Evolutionary conservation across 2,888 invertebrate species (phyloP).

Genomic region (Cetonia aurata): DNA sequence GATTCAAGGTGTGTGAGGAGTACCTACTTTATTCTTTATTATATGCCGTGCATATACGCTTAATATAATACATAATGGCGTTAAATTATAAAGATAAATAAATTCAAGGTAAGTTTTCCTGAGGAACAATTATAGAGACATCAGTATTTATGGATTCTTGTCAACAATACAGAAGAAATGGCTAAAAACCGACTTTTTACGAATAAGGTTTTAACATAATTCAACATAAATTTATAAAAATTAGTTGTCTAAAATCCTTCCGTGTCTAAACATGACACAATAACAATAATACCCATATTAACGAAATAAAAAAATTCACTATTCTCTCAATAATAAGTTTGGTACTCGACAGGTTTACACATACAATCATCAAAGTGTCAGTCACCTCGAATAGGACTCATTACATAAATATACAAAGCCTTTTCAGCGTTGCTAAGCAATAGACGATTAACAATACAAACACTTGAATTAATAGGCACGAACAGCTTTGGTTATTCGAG

Average conservation of each 20-base stretch:
- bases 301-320: no score
- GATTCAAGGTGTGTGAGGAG: not conserved
- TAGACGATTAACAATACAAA: not conserved
- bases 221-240: no score
- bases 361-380: slow-evolving; percentile 17
- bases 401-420: not conserved
- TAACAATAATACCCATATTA: no score
- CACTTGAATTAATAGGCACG: not conserved
- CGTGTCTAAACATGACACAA: no score
- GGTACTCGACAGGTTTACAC: not conserved
- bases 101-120: slow-evolving; percentile 16
- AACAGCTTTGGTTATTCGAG: not conserved
- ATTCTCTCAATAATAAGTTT: not conserved
- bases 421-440: slow-evolving; percentile 9
- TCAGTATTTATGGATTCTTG: no score
- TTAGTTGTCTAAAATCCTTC: no score
- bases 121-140: not conserved
- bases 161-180: no score
- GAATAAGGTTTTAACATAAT: no score
- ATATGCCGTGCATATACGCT: not conserved
- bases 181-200: no score
- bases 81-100: slow-evolving; percentile 11
- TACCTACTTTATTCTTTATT: no score
- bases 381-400: not conserved
- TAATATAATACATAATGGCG: not conserved